Conservation (phyloP, 2,888 invertebrate species). For the Doris montereyensis region DNA sequence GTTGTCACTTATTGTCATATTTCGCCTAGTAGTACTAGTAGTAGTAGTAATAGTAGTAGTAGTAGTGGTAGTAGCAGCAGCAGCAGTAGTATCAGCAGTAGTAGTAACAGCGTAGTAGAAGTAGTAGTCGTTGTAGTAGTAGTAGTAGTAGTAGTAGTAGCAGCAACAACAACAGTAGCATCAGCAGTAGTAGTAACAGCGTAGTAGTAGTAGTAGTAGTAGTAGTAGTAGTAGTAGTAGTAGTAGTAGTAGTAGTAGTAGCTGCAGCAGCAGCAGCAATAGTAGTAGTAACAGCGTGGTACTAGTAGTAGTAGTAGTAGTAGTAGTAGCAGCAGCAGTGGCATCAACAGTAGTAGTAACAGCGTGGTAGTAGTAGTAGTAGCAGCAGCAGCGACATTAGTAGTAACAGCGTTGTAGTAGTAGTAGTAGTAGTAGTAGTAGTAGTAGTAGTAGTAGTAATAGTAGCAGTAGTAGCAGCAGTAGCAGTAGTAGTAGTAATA, state of each 20-base stretch:
- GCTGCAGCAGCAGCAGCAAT: background rate
- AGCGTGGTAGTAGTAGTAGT: conserved; percentile 7
- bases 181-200: no score
- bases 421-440: background rate
- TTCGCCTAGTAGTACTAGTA: no score
- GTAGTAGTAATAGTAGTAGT: no score
- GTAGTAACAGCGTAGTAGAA: no score
- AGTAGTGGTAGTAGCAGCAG: no score
- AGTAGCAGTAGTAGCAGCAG: conserved; percentile 9
- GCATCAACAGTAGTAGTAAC: conserved; percentile 11
- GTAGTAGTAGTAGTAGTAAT: conserved; percentile 2
- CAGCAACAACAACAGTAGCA: background rate
- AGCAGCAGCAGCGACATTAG: background rate
- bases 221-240: conserved; percentile 5
- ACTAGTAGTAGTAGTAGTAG: background rate
- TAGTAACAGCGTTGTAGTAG: background rate
- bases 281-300: background rate
- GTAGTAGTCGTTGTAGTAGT: background rate
- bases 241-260: conserved; percentile 20
- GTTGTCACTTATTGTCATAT: no score
- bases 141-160: background rate
- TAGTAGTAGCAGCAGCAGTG: conserved; percentile 8
- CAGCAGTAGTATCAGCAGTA: no score
- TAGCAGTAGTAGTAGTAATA: background rate
- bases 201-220: background rate